A percentile compares a stretch with the other conserved stretches of the same genome.
Evolutionary conservation across 2,797 vertebrate genomes (phyloP).

Genomic region (Hippopotamyrus pictus): DNA sequence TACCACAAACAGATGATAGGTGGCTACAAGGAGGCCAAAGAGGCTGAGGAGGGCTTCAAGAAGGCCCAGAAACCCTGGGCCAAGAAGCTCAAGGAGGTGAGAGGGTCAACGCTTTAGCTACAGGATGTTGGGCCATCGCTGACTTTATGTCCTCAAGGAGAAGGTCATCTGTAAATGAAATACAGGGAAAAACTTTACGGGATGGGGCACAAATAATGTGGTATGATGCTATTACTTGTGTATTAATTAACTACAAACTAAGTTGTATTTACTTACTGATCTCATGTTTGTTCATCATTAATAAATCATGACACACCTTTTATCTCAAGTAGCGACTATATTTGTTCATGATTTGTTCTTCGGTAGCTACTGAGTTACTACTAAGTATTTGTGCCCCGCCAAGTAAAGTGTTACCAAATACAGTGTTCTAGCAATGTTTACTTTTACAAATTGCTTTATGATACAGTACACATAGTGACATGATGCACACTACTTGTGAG

Average conservation of each 20-base stretch:
- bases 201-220: not conserved
- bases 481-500: not conserved
- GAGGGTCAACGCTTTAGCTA: not conserved
- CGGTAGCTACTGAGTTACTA: not conserved
- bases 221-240: not conserved
- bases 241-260: not conserved
- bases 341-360: not conserved
- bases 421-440: not conserved
- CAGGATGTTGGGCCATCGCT: not conserved
- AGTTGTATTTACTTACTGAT: not conserved
- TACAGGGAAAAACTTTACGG: not conserved
- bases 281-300: not conserved
- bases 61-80: constrained; percentile 98
- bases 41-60: constrained; percentile 90
- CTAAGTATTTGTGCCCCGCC: not conserved
- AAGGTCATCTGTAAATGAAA: not conserved
- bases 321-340: not conserved
- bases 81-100: constrained; percentile 96
- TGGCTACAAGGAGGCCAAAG: constrained; percentile 95
- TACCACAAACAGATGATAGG: constrained; percentile 99
- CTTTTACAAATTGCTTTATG: not conserved
- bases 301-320: not conserved
- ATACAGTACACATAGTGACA: not conserved
- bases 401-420: not conserved
- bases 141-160: not conserved